phyloP scores from a whole-genome alignment of 2,113 vertebrate genomes.

The Agapornis roseicollis region DNA sequence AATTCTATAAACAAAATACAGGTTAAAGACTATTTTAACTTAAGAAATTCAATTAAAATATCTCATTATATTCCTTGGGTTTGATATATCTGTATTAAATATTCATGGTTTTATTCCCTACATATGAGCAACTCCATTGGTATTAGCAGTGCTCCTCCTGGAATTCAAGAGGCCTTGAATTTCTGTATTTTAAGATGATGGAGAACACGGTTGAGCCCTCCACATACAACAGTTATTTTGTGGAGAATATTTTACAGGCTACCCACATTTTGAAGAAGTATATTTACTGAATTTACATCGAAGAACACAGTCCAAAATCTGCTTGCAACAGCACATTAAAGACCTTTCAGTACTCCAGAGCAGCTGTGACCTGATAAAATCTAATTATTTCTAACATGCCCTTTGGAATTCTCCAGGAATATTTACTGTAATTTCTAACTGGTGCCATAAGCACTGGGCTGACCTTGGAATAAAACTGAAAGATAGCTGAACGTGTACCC shows the following conservation, averaged over 20 bases:
- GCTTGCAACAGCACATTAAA: slow-evolving; percentile 56
- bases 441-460: slow-evolving; percentile 58
- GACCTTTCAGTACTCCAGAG: slow-evolving; percentile 61
- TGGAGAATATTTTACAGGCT: neutral
- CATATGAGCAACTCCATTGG: neutral
- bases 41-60: slow-evolving; percentile 14
- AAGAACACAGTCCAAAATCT: slow-evolving; percentile 52
- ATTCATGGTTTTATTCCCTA: slow-evolving; percentile 8
- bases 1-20: slow-evolving; percentile 49
- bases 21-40: slow-evolving; percentile 10
- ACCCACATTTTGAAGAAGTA: neutral
- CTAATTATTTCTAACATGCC: slow-evolving; percentile 72
- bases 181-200: neutral
- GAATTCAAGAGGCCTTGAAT: neutral
- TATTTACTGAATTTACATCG: slow-evolving; percentile 23
- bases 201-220: neutral
- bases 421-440: slow-evolving; percentile 62
- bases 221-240: neutral
- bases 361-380: slow-evolving; percentile 72
- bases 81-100: neutral
- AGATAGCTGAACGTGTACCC: slow-evolving; percentile 62
- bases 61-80: neutral
- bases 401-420: slow-evolving; percentile 70
- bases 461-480: slow-evolving; percentile 53
- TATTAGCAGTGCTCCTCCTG: neutral